These are phyloP conservation scores for Vespertilio murinus DNA, from an alignment of 2,797 vertebrate species.

Conservation along the genomic window DNA sequence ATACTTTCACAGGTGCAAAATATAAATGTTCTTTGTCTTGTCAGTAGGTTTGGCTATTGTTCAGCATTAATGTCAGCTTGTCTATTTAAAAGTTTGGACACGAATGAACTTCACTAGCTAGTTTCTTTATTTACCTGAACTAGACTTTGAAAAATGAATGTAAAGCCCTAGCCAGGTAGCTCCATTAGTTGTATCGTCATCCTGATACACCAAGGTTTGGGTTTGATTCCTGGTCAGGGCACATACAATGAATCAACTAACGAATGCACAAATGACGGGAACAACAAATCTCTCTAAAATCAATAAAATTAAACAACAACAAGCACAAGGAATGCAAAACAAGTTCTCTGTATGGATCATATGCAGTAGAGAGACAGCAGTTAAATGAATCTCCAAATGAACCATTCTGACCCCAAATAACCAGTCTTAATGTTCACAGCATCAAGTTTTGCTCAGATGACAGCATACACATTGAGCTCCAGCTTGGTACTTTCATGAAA, in stretches of 20 bases:
- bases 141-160: constrained; percentile 28
- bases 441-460: not conserved
- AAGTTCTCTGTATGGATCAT: not conserved
- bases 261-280: not conserved
- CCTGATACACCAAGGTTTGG: not conserved
- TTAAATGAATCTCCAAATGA: constrained; percentile 43
- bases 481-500: constrained; percentile 33
- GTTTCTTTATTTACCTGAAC: not conserved
- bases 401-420: constrained; percentile 30
- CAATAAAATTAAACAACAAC: not conserved
- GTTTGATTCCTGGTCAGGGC: not conserved
- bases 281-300: not conserved
- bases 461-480: not conserved
- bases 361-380: constrained; percentile 15
- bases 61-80: not conserved
- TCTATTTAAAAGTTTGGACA: constrained; percentile 37
- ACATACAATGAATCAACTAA: not conserved
- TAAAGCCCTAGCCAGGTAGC: not conserved
- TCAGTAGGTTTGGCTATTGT: not conserved
- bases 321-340: not conserved
- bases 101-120: constrained; percentile 25
- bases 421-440: not conserved
- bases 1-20: constrained; percentile 46
- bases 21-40: not conserved
- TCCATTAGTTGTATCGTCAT: not conserved